Conservation (phyloP, 2,797 vertebrate genomes). For the Callimico goeldii region DNA sequence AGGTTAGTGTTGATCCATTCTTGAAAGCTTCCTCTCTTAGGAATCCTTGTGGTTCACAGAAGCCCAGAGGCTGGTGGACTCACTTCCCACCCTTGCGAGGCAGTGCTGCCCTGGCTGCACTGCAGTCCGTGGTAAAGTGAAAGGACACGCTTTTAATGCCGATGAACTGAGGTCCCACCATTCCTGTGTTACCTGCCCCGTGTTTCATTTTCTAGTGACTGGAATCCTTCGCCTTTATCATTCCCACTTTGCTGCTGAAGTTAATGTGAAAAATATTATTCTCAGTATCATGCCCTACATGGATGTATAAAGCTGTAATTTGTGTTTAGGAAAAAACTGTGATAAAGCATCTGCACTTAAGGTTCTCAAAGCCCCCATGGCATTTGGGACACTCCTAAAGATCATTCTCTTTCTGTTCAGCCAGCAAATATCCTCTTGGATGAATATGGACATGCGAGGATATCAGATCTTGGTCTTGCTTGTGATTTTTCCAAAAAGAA, state of each 20-base stretch:
- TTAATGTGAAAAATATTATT: not conserved
- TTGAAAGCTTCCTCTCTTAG: not conserved
- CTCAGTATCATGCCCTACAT: rapidly evolving
- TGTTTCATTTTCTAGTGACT: not conserved
- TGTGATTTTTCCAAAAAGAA: constrained; percentile 99
- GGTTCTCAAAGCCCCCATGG: not conserved
- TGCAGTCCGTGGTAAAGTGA: rapidly evolving
- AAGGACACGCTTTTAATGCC: rapidly evolving
- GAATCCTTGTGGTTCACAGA: not conserved
- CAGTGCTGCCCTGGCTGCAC: rapidly evolving
- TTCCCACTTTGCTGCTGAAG: not conserved
- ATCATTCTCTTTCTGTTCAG: constrained; percentile 80
- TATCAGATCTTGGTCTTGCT: constrained; percentile 97
- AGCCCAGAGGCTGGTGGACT: not conserved
- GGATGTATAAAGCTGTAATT: not conserved
- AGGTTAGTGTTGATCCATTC: not conserved
- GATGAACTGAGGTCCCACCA: not conserved
- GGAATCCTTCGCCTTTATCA: not conserved
- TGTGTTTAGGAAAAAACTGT: not conserved
- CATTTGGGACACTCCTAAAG: not conserved
- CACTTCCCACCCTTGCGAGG: not conserved
- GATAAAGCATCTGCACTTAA: rapidly evolving
- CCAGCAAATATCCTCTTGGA: constrained; percentile 98
- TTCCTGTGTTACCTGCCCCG: rapidly evolving
- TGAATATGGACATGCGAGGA: constrained; percentile 95